phyloP scores from a whole-genome alignment of 2,888 invertebrate genomes.

The Liposcelis brunnea region DNA sequence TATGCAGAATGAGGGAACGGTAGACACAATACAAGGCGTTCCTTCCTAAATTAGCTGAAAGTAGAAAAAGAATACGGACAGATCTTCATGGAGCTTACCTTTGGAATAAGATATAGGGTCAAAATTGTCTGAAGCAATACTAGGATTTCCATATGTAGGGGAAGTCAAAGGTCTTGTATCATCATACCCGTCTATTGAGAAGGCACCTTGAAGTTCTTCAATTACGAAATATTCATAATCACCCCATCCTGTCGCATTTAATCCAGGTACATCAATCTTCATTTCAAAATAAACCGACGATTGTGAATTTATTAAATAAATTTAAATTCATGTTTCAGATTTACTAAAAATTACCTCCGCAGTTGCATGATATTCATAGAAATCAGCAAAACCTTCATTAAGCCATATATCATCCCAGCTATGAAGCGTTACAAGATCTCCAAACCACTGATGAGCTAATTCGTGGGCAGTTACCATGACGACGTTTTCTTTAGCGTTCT shows the following conservation, averaged over 20 bases:
- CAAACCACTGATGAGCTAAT: constrained; percentile 28
- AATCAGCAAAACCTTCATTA: constrained; percentile 28
- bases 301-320: too few relatives aligned
- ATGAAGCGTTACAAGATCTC: constrained; percentile 17
- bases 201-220: constrained; percentile 8
- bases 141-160: neutral
- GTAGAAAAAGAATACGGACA: too few relatives aligned
- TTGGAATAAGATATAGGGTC: constrained; percentile 12
- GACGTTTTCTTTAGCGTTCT: constrained; percentile 26
- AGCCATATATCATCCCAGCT: constrained; percentile 19
- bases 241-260: neutral
- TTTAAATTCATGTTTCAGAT: neutral
- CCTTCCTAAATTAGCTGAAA: too few relatives aligned
- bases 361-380: constrained; percentile 26
- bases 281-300: neutral
- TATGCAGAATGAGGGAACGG: too few relatives aligned
- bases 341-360: constrained; percentile 13
- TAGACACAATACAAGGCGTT: too few relatives aligned
- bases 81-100: constrained; percentile 4
- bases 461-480: constrained; percentile 28
- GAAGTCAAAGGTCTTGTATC: constrained; percentile 5
- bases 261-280: neutral
- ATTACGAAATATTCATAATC: neutral
- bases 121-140: constrained; percentile 9
- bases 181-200: neutral